These are phyloP conservation scores for Drosophila persimilis DNA, from an alignment of 1,140 invertebrate genomes.

Conservation along the genomic window DNA sequence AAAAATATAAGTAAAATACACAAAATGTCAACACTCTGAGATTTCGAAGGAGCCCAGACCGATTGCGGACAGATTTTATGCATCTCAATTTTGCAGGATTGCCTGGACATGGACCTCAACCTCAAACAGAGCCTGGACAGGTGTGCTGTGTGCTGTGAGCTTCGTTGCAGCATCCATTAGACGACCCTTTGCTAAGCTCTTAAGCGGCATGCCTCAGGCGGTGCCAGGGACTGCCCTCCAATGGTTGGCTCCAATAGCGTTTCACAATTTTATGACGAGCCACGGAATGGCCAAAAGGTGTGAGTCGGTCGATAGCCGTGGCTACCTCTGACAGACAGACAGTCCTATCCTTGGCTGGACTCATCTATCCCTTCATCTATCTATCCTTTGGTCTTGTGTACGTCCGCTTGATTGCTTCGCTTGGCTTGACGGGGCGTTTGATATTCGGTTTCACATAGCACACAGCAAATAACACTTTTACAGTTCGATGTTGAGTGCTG, in stretches of 20 bases:
- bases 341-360: background rate
- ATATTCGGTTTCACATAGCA: slow-evolving; percentile 53
- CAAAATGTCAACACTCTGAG: slow-evolving; percentile 54
- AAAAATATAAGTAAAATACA: slow-evolving; percentile 47
- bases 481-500: slow-evolving; percentile 69
- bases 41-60: slow-evolving; percentile 18
- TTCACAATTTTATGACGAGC: slow-evolving; percentile 50
- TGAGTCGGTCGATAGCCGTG: slow-evolving; percentile 26
- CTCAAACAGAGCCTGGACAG: slow-evolving; percentile 11
- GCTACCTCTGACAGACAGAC: background rate
- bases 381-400: slow-evolving; percentile 37
- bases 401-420: slow-evolving; percentile 56
- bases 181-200: slow-evolving; percentile 42
- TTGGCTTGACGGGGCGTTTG: slow-evolving; percentile 23
- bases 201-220: slow-evolving; percentile 46
- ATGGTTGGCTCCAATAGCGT: background rate
- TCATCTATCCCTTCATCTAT: slow-evolving; percentile 13
- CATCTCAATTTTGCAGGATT: slow-evolving; percentile 49
- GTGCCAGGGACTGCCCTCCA: background rate
- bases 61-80: slow-evolving; percentile 35
- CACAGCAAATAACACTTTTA: slow-evolving; percentile 63
- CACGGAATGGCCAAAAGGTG: slow-evolving; percentile 18
- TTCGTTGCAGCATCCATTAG: slow-evolving; percentile 44
- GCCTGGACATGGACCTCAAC: slow-evolving; percentile 11
- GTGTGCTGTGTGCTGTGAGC: background rate